A percentile compares a stretch with the other conserved stretches of the same genome.
phyloP scores from a whole-genome alignment of 2,888 invertebrate genomes.

The Lasioglossum villosulum region DNA sequence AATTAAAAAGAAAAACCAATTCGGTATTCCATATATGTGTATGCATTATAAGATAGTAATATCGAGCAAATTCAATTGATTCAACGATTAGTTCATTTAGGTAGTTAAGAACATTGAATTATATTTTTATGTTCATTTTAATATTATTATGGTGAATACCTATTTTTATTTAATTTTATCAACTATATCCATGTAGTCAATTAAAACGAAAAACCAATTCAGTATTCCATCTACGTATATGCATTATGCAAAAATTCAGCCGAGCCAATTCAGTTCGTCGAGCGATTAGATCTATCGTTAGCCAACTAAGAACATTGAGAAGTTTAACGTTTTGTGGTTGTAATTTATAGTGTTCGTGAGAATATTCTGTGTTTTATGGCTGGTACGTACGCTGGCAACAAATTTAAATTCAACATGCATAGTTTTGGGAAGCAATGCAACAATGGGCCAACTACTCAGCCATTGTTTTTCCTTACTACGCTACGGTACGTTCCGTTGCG shows the following conservation, averaged over 20 bases:
- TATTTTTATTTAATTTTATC: neutral
- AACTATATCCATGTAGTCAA: neutral
- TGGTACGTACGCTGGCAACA: neutral
- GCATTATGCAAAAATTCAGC: neutral
- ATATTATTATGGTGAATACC: neutral
- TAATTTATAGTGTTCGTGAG: conserved; percentile 30
- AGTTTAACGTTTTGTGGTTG: neutral
- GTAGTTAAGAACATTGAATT: neutral
- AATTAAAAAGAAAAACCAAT: neutral
- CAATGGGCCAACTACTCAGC: neutral
- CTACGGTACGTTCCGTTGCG: neutral
- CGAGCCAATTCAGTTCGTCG: neutral
- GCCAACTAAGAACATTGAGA: neutral
- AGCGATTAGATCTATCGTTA: neutral
- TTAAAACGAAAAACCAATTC: neutral
- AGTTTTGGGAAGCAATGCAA: conserved; percentile 28
- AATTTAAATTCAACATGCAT: conserved; percentile 20
- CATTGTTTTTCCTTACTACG: conserved; percentile 35
- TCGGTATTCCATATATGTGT: neutral
- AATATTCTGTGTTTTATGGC: conserved; percentile 30
- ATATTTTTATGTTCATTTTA: neutral
- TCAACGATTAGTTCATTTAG: neutral
- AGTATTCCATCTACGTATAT: neutral
- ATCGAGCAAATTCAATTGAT: neutral
- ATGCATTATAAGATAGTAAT: neutral